Percentiles rank a stretch among this genome's conserved stretches.
Evolutionary conservation across 1,140 invertebrate genomes (phyloP).

Genomic region (Harlomillsia oculata): DNA sequence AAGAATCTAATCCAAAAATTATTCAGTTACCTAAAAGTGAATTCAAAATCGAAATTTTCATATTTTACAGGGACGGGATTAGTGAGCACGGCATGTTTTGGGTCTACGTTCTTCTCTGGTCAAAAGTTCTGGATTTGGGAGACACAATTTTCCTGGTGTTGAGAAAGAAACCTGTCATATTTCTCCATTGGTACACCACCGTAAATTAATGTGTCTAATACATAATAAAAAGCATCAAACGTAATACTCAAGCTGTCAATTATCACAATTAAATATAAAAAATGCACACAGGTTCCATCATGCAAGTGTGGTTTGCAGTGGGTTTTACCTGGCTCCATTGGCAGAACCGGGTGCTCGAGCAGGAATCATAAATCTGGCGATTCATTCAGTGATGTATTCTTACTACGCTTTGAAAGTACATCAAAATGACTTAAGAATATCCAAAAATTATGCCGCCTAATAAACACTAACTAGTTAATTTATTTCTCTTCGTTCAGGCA

Average conservation of each 20-base stretch:
- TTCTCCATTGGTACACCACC: constrained; percentile 29
- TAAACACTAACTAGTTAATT: background rate
- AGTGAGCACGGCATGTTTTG: background rate
- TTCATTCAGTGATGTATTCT: constrained; percentile 5
- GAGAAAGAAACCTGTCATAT: constrained; percentile 23
- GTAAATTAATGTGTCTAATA: background rate
- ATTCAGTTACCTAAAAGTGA: background rate
- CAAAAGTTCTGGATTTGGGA: constrained; percentile 12
- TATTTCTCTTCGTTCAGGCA: constrained; percentile 1
- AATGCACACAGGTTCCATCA: constrained; percentile 47
- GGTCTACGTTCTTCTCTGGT: constrained; percentile 8
- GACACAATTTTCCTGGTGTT: constrained; percentile 30
- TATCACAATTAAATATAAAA: background rate
- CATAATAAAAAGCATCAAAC: background rate
- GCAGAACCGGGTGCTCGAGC: background rate
- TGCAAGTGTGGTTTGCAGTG: constrained; percentile 42
- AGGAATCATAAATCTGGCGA: constrained; percentile 6
- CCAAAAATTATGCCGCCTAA: background rate
- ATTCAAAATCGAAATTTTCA: background rate
- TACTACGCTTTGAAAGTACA: constrained; percentile 12
- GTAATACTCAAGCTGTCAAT: background rate
- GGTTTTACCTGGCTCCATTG: constrained; percentile 2
- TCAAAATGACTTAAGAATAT: too few relatives aligned
- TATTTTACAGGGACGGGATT: background rate
- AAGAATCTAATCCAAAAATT: background rate